phyloP scores from a whole-genome alignment of 2,113 vertebrate genomes.

The Paratilapia polleni region DNA sequence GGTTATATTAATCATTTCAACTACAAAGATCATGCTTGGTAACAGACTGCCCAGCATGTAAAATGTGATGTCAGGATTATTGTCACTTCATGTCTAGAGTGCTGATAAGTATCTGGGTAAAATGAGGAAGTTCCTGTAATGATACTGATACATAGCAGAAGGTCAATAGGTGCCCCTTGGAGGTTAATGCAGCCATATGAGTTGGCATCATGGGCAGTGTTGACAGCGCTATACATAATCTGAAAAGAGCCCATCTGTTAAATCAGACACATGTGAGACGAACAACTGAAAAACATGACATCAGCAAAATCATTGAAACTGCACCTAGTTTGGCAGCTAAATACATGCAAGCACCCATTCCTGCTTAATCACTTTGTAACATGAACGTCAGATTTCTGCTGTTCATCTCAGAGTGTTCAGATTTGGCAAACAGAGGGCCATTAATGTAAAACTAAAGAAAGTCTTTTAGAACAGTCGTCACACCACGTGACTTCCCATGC shows the following conservation, averaged over 20 bases:
- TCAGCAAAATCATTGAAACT: no score
- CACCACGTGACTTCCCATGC: no score
- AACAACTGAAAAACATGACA: background rate
- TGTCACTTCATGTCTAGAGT: background rate
- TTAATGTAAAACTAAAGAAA: background rate
- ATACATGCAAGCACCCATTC: no score
- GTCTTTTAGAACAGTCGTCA: no score
- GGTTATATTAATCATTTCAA: no score
- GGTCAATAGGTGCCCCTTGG: fast-evolving
- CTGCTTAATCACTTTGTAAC: no score
- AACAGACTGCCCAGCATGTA: background rate
- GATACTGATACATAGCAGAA: fast-evolving
- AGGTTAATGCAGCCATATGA: background rate
- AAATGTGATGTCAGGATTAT: background rate
- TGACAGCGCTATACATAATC: background rate
- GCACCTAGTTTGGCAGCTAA: no score
- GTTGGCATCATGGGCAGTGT: no score
- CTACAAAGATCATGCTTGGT: no score
- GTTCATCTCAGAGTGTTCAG: no score
- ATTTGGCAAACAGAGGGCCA: fast-evolving
- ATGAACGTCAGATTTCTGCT: no score
- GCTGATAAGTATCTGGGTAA: background rate
- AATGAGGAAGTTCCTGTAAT: fast-evolving
- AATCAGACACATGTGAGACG: background rate
- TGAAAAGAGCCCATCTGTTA: background rate